phyloP scores from a whole-genome alignment of 2,113 vertebrate genomes.

The Haemorhous mexicanus region DNA sequence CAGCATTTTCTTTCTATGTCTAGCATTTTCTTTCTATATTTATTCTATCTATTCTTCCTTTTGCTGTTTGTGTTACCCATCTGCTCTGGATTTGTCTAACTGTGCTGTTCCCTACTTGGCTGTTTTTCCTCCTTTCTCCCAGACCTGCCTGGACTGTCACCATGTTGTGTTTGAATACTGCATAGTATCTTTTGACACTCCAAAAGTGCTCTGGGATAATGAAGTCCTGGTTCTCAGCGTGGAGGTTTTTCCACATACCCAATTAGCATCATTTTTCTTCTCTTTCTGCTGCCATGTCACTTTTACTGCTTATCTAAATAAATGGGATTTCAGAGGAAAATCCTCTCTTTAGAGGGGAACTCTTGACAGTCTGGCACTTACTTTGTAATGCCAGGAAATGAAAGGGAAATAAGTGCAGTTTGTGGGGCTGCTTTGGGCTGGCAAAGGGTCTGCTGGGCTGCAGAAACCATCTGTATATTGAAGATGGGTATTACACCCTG shows the following conservation, averaged over 20 bases:
- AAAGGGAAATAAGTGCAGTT: neutral
- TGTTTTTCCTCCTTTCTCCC: neutral
- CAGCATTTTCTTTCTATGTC: neutral
- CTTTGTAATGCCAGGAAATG: neutral
- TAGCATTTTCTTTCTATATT: neutral
- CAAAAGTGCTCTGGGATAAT: neutral
- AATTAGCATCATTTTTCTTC: neutral
- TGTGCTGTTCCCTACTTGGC: neutral
- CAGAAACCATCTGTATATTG: neutral
- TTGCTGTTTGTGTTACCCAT: neutral
- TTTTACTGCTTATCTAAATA: neutral
- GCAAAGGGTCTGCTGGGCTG: neutral
- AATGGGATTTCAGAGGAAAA: neutral
- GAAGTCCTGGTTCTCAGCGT: neutral
- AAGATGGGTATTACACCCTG: neutral
- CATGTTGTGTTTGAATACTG: neutral
- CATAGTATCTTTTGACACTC: neutral
- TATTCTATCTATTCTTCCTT: neutral
- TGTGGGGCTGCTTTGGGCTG: neutral
- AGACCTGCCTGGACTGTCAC: neutral
- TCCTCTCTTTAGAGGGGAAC: neutral
- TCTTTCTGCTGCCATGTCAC: neutral
- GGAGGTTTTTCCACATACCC: neutral
- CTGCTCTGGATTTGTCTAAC: neutral
- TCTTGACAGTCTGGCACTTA: neutral